These are phyloP conservation scores for Macrobrachium nipponense DNA, from an alignment of 1,140 invertebrate species.

Conservation along the genomic window DNA sequence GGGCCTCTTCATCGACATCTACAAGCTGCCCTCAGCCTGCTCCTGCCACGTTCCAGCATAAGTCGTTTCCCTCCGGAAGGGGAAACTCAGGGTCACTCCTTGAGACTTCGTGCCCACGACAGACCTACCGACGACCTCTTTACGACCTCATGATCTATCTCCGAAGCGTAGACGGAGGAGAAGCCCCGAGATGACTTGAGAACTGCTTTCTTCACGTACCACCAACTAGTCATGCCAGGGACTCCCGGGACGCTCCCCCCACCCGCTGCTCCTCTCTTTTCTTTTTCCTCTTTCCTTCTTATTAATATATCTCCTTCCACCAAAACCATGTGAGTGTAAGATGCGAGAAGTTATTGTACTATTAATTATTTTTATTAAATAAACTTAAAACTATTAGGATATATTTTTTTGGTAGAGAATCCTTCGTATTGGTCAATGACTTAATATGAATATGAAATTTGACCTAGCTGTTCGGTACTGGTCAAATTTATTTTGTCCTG, in stretches of 20 bases:
- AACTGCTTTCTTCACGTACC: constrained; percentile 54
- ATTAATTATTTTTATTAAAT: constrained; percentile 8
- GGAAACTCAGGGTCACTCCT: background rate
- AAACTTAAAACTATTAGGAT: background rate
- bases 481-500: too few relatives aligned
- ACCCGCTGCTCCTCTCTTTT: background rate
- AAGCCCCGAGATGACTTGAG: constrained; percentile 54
- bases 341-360: constrained; percentile 46
- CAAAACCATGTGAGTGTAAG: constrained; percentile 15
- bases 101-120: constrained; percentile 25
- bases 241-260: constrained; percentile 49
- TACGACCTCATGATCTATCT: background rate
- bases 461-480: too few relatives aligned
- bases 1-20: constrained; percentile 66
- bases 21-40: constrained; percentile 65
- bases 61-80: background rate
- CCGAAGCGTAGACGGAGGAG: constrained; percentile 18
- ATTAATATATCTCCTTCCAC: background rate
- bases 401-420: too few relatives aligned
- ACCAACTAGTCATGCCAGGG: constrained; percentile 29
- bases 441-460: too few relatives aligned
- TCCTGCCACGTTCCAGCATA: constrained; percentile 64
- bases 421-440: too few relatives aligned
- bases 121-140: constrained; percentile 27
- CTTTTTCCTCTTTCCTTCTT: background rate